Evolutionary conservation across 1,140 invertebrate species (phyloP).

Genomic region (Diorhabda elongata): DNA sequence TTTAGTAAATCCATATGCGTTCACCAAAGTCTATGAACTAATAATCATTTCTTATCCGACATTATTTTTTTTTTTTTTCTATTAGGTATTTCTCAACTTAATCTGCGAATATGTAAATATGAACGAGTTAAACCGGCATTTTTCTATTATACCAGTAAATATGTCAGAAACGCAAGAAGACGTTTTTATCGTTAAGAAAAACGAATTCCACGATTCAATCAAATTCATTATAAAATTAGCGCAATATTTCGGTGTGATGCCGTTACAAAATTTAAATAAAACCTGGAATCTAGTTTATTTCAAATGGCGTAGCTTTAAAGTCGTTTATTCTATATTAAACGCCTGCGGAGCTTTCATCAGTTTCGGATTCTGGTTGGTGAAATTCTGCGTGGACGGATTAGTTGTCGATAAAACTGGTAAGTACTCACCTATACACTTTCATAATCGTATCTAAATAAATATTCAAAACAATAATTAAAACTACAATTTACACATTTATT

Average conservation of each 20-base stretch:
- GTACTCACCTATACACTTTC: not conserved
- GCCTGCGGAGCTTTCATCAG: conserved; percentile 27
- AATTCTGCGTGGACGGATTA: conserved; percentile 31
- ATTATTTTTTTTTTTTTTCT: too few relatives aligned
- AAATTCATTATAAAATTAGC: conserved; percentile 30
- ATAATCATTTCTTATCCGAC: too few relatives aligned
- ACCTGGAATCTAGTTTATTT: conserved; percentile 28
- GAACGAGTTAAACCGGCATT: too few relatives aligned
- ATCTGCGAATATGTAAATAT: too few relatives aligned
- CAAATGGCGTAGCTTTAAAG: conserved; percentile 29
- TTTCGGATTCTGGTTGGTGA: conserved; percentile 26
- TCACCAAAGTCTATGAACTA: too few relatives aligned
- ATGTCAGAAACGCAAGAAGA: not conserved
- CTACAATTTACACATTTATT: too few relatives aligned
- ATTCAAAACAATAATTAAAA: too few relatives aligned
- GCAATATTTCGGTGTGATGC: conserved; percentile 38
- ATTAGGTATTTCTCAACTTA: too few relatives aligned
- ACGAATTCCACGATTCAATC: conserved; percentile 30
- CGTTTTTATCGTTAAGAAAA: not conserved
- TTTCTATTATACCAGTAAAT: not conserved
- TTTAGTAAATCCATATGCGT: too few relatives aligned
- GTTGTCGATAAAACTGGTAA: conserved; percentile 37
- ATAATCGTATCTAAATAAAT: too few relatives aligned
- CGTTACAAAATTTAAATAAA: conserved; percentile 26
- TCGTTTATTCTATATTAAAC: conserved; percentile 32